Conservation (phyloP, 2,888 invertebrate species). For the Abrostola triplasia region DNA sequence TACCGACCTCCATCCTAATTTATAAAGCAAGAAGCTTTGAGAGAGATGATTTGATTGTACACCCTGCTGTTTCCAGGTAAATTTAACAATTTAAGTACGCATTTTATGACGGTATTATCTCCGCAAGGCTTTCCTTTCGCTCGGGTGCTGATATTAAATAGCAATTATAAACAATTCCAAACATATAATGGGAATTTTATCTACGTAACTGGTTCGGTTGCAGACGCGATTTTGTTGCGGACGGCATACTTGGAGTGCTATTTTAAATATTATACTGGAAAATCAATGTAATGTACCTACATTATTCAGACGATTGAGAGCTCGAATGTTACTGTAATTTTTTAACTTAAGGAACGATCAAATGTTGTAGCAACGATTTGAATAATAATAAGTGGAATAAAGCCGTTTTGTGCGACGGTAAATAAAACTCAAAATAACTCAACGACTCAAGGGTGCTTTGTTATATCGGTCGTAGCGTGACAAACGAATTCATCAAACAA, state of each 20-base stretch:
- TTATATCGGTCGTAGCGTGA: too few relatives aligned
- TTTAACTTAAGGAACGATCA: too few relatives aligned
- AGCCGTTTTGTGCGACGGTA: too few relatives aligned
- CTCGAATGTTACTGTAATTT: too few relatives aligned
- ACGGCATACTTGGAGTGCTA: conserved; percentile 17
- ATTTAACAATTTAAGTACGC: conserved; percentile 81
- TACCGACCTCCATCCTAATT: conserved; percentile 80
- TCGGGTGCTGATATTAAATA: conserved; percentile 65
- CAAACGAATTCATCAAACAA: too few relatives aligned
- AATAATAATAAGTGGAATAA: too few relatives aligned
- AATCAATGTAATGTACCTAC: too few relatives aligned
- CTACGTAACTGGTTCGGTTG: conserved; percentile 29
- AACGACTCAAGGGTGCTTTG: too few relatives aligned
- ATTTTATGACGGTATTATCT: conserved; percentile 80
- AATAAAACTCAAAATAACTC: too few relatives aligned
- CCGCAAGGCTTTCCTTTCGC: conserved; percentile 68
- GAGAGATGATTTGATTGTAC: conserved; percentile 82
- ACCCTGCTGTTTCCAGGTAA: conserved; percentile 81
- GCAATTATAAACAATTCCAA: conserved; percentile 48
- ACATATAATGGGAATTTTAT: conserved; percentile 34
- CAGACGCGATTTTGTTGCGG: conserved; percentile 17
- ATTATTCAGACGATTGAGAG: too few relatives aligned
- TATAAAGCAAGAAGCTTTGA: conserved; percentile 79
- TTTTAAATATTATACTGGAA: background rate
- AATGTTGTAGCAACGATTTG: too few relatives aligned